Percentiles rank a stretch among this genome's conserved stretches.
Evolutionary conservation across 2,888 invertebrate species (phyloP).

Genomic region (Leucophora obtusa): DNA sequence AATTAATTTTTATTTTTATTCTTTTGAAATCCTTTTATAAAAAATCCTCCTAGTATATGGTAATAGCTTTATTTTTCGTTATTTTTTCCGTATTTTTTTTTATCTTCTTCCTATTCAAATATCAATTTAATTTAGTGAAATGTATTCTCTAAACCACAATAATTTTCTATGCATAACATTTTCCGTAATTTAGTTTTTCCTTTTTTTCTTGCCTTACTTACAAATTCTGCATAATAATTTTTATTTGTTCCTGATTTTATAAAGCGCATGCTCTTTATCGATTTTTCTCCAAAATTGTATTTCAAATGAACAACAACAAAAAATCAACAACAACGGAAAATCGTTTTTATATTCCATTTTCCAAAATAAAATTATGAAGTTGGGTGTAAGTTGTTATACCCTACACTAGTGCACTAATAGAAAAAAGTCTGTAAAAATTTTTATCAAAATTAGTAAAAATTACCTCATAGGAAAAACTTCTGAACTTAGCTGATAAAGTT

Average conservation of each 20-base stretch:
- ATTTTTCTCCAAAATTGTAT: conserved; percentile 59
- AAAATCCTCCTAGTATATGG: no score
- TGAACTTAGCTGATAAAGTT: no score
- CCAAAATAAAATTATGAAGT: background rate
- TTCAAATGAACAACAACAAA: background rate
- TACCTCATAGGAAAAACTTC: no score
- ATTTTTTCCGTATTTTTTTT: background rate
- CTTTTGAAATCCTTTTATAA: no score
- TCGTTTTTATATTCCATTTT: background rate
- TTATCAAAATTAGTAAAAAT: no score
- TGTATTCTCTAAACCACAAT: background rate
- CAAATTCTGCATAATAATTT: conserved; percentile 19
- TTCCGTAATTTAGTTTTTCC: background rate
- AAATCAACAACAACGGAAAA: background rate
- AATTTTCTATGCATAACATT: conserved; percentile 3
- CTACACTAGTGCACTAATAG: no score
- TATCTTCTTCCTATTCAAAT: background rate
- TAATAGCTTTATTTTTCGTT: no score
- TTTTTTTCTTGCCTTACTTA: background rate
- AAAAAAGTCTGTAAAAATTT: no score
- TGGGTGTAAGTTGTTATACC: background rate
- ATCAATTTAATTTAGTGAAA: conserved; percentile 3
- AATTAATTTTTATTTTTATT: no score
- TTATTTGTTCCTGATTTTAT: conserved; percentile 16
- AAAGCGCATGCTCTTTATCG: conserved; percentile 66